Evolutionary conservation across 2,113 vertebrate genomes (phyloP).

Genomic region (Gulo gulo): DNA sequence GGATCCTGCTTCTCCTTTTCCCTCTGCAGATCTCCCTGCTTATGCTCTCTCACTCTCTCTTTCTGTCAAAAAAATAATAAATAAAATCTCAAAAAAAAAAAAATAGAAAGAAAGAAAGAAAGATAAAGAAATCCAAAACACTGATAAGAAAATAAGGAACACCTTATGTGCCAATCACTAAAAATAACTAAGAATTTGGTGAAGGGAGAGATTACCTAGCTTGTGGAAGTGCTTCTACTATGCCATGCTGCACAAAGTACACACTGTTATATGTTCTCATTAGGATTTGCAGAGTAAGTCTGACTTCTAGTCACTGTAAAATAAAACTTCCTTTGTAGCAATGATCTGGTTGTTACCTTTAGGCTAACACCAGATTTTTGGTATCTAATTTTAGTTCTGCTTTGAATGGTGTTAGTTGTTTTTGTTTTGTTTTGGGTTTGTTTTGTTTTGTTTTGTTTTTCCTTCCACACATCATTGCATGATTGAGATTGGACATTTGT

Average conservation of each 20-base stretch:
- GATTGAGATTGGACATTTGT: background rate
- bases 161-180: background rate
- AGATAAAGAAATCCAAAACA: background rate
- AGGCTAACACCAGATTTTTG: background rate
- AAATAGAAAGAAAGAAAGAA: too few relatives aligned
- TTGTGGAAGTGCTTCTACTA: background rate
- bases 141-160: background rate
- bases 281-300: background rate
- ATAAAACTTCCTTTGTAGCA: background rate
- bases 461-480: background rate
- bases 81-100: too few relatives aligned
- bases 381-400: background rate
- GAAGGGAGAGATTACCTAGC: background rate
- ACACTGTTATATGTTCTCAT: background rate
- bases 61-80: too few relatives aligned
- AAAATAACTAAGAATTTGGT: background rate
- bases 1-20: too few relatives aligned
- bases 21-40: too few relatives aligned
- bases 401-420: background rate
- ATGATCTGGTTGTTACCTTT: background rate
- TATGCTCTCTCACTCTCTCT: too few relatives aligned
- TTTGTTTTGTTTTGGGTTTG: background rate
- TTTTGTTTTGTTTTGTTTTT: too few relatives aligned
- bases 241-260: rapidly evolving
- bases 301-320: background rate